Evolutionary conservation across 2,797 vertebrate genomes (phyloP).

Genomic region (Enteromius fasciolatus): DNA sequence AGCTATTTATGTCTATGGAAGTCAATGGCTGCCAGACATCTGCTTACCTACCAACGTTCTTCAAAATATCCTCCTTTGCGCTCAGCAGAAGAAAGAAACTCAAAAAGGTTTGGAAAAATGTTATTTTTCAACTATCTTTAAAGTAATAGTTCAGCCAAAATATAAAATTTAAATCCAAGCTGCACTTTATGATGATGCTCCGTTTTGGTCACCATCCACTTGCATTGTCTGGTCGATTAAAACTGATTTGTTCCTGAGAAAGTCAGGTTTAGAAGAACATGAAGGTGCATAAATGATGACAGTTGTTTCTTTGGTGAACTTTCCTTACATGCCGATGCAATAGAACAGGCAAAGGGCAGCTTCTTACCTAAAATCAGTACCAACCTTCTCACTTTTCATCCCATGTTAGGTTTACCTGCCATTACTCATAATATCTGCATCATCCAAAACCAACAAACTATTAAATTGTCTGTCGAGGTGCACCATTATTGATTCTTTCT

Average conservation of each 20-base stretch:
- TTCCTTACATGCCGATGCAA: not conserved
- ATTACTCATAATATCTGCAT: conserved; percentile 3
- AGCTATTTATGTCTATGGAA: not conserved
- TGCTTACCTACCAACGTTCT: not conserved
- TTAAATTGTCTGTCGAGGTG: not conserved
- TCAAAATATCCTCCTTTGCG: not conserved
- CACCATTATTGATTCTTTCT: not conserved
- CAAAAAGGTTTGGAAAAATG: not conserved
- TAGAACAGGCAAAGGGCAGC: not conserved
- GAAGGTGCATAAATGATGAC: not conserved
- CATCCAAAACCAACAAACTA: conserved; percentile 15
- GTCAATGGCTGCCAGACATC: not conserved
- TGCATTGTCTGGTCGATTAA: not conserved
- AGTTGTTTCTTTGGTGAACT: not conserved
- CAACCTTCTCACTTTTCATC: not conserved
- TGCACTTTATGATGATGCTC: not conserved
- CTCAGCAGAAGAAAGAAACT: not conserved
- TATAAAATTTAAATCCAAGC: not conserved
- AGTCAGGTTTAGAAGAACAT: not conserved
- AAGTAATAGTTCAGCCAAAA: not conserved
- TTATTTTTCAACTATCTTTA: not conserved
- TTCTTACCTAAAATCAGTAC: conserved; percentile 2
- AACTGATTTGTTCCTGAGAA: not conserved
- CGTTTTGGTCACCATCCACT: not conserved
- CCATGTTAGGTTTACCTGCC: not conserved